A percentile compares a stretch with the other conserved stretches of the same genome.
Conservation (phyloP, 2,797 vertebrate species). For the Steatocranus sp. region DNA sequence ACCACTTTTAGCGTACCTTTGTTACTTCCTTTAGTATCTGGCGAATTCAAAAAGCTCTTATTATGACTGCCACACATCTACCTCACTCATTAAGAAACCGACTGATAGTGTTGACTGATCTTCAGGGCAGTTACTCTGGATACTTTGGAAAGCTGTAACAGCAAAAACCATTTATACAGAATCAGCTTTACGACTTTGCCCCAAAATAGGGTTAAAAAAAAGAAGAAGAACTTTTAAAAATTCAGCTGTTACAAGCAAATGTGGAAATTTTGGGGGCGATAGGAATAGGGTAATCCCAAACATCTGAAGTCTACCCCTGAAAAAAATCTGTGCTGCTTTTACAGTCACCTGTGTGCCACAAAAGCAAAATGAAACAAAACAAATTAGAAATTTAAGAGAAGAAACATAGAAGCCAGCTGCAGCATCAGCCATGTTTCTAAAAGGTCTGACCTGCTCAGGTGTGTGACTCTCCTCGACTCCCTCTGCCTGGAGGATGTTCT, state of each 20-base stretch:
- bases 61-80: not conserved
- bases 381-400: not conserved
- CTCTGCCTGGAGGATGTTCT: conserved; percentile 63
- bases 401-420: not conserved
- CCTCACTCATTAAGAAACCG: not conserved
- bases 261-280: not conserved
- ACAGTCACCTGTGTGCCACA: not conserved
- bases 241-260: not conserved
- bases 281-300: not conserved
- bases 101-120: not conserved
- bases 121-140: not conserved
- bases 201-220: not conserved
- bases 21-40: not conserved
- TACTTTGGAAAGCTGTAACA: not conserved
- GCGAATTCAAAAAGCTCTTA: not conserved
- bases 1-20: rapidly evolving
- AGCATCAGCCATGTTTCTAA: not conserved
- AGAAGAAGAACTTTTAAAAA: too few species aligned
- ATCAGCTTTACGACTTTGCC: not conserved
- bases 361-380: not conserved
- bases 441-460: conserved; percentile 69
- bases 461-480: conserved; percentile 45
- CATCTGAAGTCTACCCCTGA: not conserved
- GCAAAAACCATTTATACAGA: not conserved
- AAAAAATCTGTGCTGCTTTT: not conserved